These are phyloP conservation scores for Ephydatia muelleri DNA, from an alignment of 37 sponge, comb jelly and placozoan genomes.

Conservation along the genomic window DNA sequence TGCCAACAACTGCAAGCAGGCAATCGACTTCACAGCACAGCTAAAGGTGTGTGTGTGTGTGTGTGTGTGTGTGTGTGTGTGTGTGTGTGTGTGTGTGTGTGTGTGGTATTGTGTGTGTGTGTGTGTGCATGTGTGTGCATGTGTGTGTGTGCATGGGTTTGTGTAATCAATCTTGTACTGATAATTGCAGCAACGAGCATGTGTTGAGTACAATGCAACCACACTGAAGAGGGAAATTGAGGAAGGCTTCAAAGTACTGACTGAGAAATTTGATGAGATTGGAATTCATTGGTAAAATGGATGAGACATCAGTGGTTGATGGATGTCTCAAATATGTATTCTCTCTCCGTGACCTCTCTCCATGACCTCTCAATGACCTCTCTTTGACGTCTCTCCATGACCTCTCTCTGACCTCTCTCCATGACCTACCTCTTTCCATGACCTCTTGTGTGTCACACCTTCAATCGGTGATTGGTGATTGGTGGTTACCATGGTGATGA, in stretches of 20 bases:
- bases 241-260: constrained; percentile 28
- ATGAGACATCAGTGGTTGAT: not conserved
- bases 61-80: not conserved
- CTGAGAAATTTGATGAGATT: constrained; percentile 42
- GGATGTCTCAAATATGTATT: too few relatives aligned
- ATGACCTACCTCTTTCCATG: too few relatives aligned
- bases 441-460: too few relatives aligned
- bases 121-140: too few relatives aligned
- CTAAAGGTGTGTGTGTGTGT: constrained; percentile 48
- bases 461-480: too few relatives aligned
- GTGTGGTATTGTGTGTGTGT: not conserved
- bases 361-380: constrained; percentile 10
- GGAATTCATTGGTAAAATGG: constrained; percentile 38
- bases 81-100: constrained; percentile 8
- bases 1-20: constrained; percentile 68
- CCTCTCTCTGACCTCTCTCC: not conserved
- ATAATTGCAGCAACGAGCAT: constrained; percentile 18
- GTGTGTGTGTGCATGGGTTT: too few relatives aligned
- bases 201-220: constrained; percentile 15
- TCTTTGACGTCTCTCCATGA: constrained; percentile 7
- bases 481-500: too few relatives aligned
- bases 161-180: too few relatives aligned
- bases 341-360: not conserved
- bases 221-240: constrained; percentile 34
- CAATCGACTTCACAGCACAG: constrained; percentile 61